These are phyloP conservation scores for Piscicola geometra DNA, from an alignment of 2,888 invertebrate species.

Conservation along the genomic window DNA sequence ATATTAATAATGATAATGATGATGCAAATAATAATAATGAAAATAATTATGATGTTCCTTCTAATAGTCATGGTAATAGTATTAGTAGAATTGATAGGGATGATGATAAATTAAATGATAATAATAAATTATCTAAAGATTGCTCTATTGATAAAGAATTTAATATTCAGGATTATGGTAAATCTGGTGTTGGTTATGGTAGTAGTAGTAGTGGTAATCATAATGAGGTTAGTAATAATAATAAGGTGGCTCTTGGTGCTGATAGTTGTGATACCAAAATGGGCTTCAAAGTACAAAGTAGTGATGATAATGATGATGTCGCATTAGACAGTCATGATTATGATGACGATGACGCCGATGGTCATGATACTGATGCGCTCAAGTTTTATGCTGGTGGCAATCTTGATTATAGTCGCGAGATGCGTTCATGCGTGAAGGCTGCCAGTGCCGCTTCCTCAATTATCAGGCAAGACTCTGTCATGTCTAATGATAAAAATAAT, in stretches of 20 bases:
- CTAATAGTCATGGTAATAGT: neutral
- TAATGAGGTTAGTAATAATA: neutral
- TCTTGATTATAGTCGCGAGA: no score
- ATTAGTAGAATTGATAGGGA: neutral
- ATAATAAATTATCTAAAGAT: neutral
- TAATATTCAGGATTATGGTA: no score
- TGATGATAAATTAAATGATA: neutral
- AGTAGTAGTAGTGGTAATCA: neutral
- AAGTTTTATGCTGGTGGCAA: no score
- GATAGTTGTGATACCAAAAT: neutral
- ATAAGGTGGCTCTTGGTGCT: neutral
- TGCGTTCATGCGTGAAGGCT: no score
- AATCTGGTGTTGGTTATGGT: neutral
- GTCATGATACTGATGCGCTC: no score
- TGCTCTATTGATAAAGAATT: no score
- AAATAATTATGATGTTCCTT: neutral
- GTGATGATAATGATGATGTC: slow-evolving; percentile 9
- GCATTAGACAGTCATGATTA: no score
- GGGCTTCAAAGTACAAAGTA: neutral
- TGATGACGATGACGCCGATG: no score
- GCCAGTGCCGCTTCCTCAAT: no score
- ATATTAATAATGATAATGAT: neutral
- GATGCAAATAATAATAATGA: neutral
- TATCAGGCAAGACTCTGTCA: no score
- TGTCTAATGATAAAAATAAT: no score